These are phyloP conservation scores for Cataglyphis altisquamis DNA, from an alignment of 2,888 invertebrate species.

Conservation along the genomic window DNA sequence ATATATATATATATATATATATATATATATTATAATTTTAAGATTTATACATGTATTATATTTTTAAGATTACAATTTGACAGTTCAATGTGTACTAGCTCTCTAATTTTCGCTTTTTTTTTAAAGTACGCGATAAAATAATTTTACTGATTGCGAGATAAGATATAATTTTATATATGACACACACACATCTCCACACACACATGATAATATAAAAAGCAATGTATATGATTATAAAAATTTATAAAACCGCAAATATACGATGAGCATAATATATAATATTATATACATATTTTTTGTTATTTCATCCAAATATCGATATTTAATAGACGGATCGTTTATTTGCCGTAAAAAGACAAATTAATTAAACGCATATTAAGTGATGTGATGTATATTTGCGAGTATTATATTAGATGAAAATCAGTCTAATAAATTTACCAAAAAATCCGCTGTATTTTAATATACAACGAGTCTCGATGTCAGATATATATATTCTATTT, in stretches of 20 bases:
- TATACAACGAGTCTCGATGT: background rate
- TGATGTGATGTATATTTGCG: background rate
- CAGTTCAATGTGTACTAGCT: too few species aligned
- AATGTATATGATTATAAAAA: background rate
- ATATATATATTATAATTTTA: too few species aligned
- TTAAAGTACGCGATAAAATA: background rate
- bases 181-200: too few species aligned
- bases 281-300: background rate
- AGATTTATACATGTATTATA: too few species aligned
- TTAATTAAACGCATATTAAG: background rate
- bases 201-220: background rate
- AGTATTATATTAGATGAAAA: background rate
- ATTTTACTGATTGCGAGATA: background rate
- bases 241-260: background rate
- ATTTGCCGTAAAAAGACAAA: background rate
- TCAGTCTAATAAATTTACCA: background rate
- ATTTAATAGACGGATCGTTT: background rate
- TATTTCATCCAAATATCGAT: background rate
- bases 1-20: too few species aligned
- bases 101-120: background rate
- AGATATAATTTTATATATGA: background rate
- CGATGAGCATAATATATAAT: background rate
- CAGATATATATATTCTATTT: background rate
- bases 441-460: background rate
- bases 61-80: too few species aligned